These are phyloP conservation scores for Chaetops frenatus DNA, from an alignment of 2,113 vertebrate genomes.

Conservation along the genomic window DNA sequence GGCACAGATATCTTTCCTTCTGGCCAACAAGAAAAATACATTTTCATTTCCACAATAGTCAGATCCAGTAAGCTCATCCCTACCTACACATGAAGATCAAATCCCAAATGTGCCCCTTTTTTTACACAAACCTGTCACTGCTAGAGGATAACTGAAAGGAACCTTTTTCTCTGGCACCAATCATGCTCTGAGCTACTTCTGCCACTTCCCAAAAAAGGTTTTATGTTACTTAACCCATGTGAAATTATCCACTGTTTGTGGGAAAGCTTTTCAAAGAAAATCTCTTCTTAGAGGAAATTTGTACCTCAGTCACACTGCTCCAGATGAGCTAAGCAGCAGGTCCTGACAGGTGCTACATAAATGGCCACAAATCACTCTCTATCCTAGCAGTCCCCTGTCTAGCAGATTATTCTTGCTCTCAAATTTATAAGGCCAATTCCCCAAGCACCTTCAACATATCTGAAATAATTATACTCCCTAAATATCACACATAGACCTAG, in stretches of 20 bases:
- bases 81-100: neutral
- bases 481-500: neutral
- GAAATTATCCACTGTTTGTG: neutral
- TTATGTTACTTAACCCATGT: neutral
- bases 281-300: constrained; percentile 1
- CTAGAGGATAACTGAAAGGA: neutral
- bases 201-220: neutral
- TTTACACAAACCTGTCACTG: neutral
- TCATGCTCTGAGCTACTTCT: neutral
- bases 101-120: neutral
- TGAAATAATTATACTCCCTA: constrained; percentile 3
- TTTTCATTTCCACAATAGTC: neutral
- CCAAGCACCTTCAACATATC: neutral
- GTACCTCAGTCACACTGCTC: neutral
- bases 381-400: neutral
- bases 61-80: neutral
- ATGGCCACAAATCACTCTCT: constrained; percentile 32
- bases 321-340: constrained; percentile 32
- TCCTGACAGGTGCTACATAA: neutral
- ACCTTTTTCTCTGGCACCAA: neutral
- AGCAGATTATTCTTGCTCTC: neutral
- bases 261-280: constrained; percentile 14
- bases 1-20: neutral
- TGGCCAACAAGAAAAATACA: neutral
- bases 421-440: neutral